A percentile compares a stretch with the other conserved stretches of the same genome.
Conservation (phyloP, 2,113 vertebrate genomes). For the Phrynosoma platyrhinos region DNA sequence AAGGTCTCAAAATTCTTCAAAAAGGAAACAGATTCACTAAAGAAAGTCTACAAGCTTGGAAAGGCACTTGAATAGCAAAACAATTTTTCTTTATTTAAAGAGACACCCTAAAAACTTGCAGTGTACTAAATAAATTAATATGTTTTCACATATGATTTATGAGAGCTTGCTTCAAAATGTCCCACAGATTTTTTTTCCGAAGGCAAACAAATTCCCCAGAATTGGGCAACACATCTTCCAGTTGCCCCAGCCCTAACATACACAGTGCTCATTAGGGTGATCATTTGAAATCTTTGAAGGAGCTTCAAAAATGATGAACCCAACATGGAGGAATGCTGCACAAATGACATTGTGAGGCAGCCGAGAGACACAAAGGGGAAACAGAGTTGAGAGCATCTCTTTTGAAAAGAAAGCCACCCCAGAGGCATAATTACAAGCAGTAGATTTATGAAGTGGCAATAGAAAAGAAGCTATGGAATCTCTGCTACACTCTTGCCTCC, state of each 20-base stretch:
- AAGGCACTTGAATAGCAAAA: constrained; percentile 29
- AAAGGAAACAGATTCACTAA: neutral
- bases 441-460: constrained; percentile 42
- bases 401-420: constrained; percentile 28
- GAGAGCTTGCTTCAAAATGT: constrained; percentile 44
- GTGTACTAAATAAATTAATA: constrained; percentile 57
- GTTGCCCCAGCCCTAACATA: constrained; percentile 33
- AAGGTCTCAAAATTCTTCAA: neutral
- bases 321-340: constrained; percentile 23
- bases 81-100: constrained; percentile 56
- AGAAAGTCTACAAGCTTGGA: constrained; percentile 13
- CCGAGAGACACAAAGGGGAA: neutral
- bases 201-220: constrained; percentile 52
- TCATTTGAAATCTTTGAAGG: constrained; percentile 56
- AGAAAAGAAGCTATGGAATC: neutral
- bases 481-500: constrained; percentile 19
- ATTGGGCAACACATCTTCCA: constrained; percentile 41
- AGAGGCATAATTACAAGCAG: constrained; percentile 32
- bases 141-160: constrained; percentile 56
- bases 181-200: neutral
- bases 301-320: constrained; percentile 28
- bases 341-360: constrained; percentile 23
- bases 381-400: neutral
- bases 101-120: constrained; percentile 39
- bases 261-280: constrained; percentile 38